Percentiles rank a stretch among this genome's conserved stretches.
Evolutionary conservation across 2,113 vertebrate genomes (phyloP).

Genomic region (Cricetomys ansorgei): DNA sequence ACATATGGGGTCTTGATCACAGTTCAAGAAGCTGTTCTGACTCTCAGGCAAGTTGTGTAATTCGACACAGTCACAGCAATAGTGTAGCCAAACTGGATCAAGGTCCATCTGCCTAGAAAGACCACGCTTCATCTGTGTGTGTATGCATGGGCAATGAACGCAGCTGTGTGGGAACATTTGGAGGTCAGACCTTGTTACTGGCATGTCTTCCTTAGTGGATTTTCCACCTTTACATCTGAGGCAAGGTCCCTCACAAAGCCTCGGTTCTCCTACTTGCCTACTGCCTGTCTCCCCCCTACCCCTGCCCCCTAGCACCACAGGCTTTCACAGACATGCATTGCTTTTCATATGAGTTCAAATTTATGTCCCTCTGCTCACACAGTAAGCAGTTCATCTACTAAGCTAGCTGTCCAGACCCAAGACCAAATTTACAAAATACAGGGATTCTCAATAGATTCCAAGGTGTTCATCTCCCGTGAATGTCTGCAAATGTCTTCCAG

Average conservation of each 20-base stretch:
- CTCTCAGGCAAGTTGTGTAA: not conserved
- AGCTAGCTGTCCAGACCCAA: not conserved
- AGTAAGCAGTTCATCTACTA: not conserved
- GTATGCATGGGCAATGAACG: too few relatives aligned
- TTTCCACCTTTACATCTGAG: not conserved
- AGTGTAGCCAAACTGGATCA: not conserved
- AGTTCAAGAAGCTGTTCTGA: not conserved
- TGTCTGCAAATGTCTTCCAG: not conserved
- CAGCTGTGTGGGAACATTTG: not conserved
- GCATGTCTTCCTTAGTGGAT: not conserved
- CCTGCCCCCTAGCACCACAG: too few relatives aligned
- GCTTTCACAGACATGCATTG: too few relatives aligned
- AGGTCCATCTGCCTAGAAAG: not conserved
- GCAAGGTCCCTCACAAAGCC: not conserved
- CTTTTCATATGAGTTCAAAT: not conserved
- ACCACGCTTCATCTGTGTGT: rapidly evolving
- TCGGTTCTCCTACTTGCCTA: not conserved
- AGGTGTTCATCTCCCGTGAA: not conserved
- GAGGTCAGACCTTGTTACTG: not conserved
- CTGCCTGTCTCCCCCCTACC: not conserved
- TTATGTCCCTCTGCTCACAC: not conserved
- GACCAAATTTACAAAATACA: not conserved
- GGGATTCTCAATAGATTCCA: not conserved
- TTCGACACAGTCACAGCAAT: not conserved
- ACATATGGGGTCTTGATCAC: not conserved